Conservation (phyloP, 2,888 invertebrate species). For the Rhingia campestris region DNA sequence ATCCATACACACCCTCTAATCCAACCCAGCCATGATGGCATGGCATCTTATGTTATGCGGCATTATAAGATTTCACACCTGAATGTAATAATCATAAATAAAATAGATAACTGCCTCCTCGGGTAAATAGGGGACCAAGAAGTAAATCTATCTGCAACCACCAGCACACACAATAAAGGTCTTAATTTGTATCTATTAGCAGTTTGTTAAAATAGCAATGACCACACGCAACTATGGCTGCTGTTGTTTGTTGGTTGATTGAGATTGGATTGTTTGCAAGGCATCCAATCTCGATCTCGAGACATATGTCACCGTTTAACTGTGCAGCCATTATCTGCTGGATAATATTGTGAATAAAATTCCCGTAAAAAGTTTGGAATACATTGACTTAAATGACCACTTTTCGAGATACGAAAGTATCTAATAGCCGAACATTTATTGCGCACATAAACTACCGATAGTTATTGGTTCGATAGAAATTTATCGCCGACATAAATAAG, state of each 20-base stretch:
- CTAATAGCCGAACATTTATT: slow-evolving; percentile 44
- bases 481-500: slow-evolving; percentile 52
- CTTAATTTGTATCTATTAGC: slow-evolving; percentile 62
- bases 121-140: not conserved
- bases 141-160: slow-evolving; percentile 1
- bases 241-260: not conserved
- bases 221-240: slow-evolving; percentile 42
- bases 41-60: not conserved
- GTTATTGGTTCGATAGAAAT: slow-evolving; percentile 33
- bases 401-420: slow-evolving; percentile 57
- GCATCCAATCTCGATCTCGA: not conserved
- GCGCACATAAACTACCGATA: slow-evolving; percentile 44
- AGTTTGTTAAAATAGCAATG: slow-evolving; percentile 42
- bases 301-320: slow-evolving; percentile 8
- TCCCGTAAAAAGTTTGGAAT: slow-evolving; percentile 59
- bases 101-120: slow-evolving; percentile 38
- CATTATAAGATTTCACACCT: slow-evolving; percentile 28
- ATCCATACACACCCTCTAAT: not conserved
- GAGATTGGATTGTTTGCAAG: not conserved
- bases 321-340: not conserved
- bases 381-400: slow-evolving; percentile 56
- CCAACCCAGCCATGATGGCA: not conserved
- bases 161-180: slow-evolving; percentile 9
- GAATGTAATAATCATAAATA: slow-evolving; percentile 55
- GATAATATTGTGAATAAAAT: slow-evolving; percentile 58